Evolutionary conservation across 1,140 invertebrate genomes (phyloP).

Genomic region (Ostrea edulis): DNA sequence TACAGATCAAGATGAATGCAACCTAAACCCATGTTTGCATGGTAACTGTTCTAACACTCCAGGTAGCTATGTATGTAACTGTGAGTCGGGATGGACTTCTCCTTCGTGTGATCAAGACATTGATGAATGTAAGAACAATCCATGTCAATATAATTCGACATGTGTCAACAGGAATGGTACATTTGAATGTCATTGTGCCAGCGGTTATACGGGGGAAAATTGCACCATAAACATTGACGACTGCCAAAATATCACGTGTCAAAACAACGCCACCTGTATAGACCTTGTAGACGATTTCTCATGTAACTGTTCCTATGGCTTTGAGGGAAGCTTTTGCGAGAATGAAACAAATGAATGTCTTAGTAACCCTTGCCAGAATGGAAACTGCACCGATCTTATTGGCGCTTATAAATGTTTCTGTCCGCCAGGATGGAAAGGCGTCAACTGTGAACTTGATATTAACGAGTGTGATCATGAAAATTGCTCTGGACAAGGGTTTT

Average conservation of each 20-base stretch:
- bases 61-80: slow-evolving; percentile 39
- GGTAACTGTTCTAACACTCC: slow-evolving; percentile 40
- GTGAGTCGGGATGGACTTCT: slow-evolving; percentile 82
- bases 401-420: slow-evolving; percentile 43
- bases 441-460: slow-evolving; percentile 47
- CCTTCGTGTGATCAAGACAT: slow-evolving; percentile 72
- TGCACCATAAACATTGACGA: slow-evolving; percentile 79
- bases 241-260: slow-evolving; percentile 73
- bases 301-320: slow-evolving; percentile 91
- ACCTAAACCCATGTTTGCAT: background rate
- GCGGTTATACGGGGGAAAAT: slow-evolving; percentile 77
- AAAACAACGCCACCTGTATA: slow-evolving; percentile 76
- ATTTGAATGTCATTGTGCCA: slow-evolving; percentile 69
- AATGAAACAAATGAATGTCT: slow-evolving; percentile 75
- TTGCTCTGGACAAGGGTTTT: slow-evolving; percentile 33
- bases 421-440: slow-evolving; percentile 33
- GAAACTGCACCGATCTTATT: slow-evolving; percentile 78
- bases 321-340: slow-evolving; percentile 84
- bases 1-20: slow-evolving; percentile 31
- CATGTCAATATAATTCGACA: slow-evolving; percentile 90
- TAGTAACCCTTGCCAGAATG: slow-evolving; percentile 78
- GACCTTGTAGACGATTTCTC: slow-evolving; percentile 74
- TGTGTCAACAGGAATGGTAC: slow-evolving; percentile 44
- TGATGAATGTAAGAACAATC: slow-evolving; percentile 90
- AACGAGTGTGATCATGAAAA: slow-evolving; percentile 46